Evolutionary conservation across 2,113 vertebrate genomes (phyloP).

Genomic region (Poicephalus meyeri): DNA sequence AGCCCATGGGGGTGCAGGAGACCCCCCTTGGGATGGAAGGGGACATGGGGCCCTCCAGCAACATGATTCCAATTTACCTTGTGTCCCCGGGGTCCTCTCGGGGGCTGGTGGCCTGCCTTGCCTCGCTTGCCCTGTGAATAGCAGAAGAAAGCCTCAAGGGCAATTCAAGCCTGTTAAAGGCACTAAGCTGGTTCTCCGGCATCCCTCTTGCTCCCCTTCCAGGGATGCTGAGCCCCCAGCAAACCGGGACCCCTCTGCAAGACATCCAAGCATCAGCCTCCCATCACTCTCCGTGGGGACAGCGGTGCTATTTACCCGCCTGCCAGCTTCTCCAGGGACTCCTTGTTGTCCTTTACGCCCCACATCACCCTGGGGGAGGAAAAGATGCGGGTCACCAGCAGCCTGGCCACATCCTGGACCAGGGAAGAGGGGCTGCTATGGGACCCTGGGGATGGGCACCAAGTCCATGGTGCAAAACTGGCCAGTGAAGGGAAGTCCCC

Average conservation of each 20-base stretch:
- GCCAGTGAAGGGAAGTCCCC: neutral
- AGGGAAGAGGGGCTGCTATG: neutral
- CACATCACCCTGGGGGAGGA: slow-evolving; percentile 71
- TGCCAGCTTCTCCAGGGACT: slow-evolving; percentile 72
- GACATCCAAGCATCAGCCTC: neutral
- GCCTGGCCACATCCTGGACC: neutral
- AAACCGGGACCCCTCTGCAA: neutral
- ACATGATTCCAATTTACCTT: slow-evolving; percentile 72
- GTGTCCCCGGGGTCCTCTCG: slow-evolving; percentile 77
- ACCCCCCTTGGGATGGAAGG: neutral
- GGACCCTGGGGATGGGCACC: neutral
- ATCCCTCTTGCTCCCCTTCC: accelerated
- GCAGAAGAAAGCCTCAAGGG: neutral
- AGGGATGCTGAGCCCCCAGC: neutral
- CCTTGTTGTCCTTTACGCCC: slow-evolving; percentile 75
- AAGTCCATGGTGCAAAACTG: neutral
- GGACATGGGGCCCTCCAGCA: neutral
- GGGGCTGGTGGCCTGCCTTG: slow-evolving; percentile 77
- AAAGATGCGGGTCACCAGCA: neutral
- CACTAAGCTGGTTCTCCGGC: accelerated
- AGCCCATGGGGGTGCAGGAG: neutral
- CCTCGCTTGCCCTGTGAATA: slow-evolving; percentile 83
- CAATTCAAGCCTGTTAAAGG: neutral
- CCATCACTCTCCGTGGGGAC: neutral
- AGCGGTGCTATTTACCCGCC: slow-evolving; percentile 69